These are phyloP conservation scores for Enhydra lutris DNA, from an alignment of 2,113 vertebrate species.

Conservation along the genomic window DNA sequence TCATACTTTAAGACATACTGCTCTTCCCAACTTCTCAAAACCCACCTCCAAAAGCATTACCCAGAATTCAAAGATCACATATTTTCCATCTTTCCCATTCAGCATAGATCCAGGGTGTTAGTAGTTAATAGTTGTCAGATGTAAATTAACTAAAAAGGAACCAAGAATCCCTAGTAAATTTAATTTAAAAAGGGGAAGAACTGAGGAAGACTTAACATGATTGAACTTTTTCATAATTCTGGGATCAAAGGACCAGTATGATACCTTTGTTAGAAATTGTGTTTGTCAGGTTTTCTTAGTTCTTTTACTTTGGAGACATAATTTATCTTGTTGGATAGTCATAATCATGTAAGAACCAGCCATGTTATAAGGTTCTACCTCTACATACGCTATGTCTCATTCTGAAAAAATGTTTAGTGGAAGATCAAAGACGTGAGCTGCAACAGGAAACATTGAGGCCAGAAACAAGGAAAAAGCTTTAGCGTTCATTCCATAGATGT, in stretches of 20 bases:
- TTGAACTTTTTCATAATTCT: constrained; percentile 19
- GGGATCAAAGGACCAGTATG: neutral
- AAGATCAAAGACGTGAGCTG: constrained; percentile 28
- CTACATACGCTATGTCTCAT: neutral
- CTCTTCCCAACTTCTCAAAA: constrained; percentile 4
- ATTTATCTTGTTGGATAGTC: constrained; percentile 1
- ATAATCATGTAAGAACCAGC: neutral
- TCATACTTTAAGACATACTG: neutral
- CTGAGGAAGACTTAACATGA: constrained; percentile 24
- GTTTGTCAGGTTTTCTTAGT: neutral
- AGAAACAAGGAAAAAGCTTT: constrained; percentile 16
- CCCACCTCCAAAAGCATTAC: neutral
- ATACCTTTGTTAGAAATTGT: neutral
- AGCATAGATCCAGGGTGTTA: neutral
- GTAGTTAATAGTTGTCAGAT: neutral
- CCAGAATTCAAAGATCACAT: neutral
- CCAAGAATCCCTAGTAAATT: neutral
- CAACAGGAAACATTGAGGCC: neutral
- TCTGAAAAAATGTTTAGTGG: constrained; percentile 21
- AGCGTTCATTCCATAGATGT: neutral
- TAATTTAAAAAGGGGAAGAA: neutral
- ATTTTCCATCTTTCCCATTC: constrained; percentile 20
- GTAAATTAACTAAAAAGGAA: constrained; percentile 14
- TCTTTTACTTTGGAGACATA: constrained; percentile 12
- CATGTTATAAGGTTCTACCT: neutral